These are phyloP conservation scores for Gandaritis pyraliata DNA, from an alignment of 2,888 invertebrate species.

Conservation along the genomic window DNA sequence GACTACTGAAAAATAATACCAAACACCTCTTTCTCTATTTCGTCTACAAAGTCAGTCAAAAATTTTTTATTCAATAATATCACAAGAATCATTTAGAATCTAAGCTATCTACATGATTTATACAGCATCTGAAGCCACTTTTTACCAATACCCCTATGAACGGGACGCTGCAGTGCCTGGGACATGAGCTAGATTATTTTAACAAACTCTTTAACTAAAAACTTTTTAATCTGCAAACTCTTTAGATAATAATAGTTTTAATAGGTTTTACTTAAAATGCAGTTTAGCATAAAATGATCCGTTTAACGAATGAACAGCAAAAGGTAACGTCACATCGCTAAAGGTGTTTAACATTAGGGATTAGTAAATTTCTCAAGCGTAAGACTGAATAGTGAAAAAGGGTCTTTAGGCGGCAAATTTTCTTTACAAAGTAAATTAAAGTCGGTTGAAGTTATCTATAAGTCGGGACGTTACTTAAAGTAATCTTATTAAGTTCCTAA, in stretches of 20 bases:
- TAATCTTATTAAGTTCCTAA: too few species aligned
- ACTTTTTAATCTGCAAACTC: not conserved
- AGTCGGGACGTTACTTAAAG: not conserved
- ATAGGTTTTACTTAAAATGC: conserved; percentile 12
- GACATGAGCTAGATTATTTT: too few species aligned
- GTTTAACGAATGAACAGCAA: conserved; percentile 19
- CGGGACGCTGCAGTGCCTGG: too few species aligned
- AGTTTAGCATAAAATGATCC: conserved; percentile 22
- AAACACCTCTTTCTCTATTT: too few species aligned
- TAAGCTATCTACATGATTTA: too few species aligned
- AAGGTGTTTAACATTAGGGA: conserved; percentile 28
- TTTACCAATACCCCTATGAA: too few species aligned
- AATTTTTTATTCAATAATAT: too few species aligned
- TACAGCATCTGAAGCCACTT: too few species aligned
- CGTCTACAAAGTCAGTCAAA: too few species aligned
- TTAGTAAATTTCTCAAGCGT: conserved; percentile 11
- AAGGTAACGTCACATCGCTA: conserved; percentile 12
- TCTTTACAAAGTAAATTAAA: not conserved
- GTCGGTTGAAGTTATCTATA: not conserved
- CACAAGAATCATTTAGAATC: too few species aligned
- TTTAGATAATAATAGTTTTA: not conserved
- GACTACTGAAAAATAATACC: too few species aligned
- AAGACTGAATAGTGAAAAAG: conserved; percentile 14
- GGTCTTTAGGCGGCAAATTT: conserved; percentile 14
- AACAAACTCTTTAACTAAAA: too few species aligned